A percentile compares a stretch with the other conserved stretches of the same genome.
These are phyloP conservation scores for Diuraphis noxia DNA, from an alignment of 1,140 invertebrate genomes.

Conservation along the genomic window DNA sequence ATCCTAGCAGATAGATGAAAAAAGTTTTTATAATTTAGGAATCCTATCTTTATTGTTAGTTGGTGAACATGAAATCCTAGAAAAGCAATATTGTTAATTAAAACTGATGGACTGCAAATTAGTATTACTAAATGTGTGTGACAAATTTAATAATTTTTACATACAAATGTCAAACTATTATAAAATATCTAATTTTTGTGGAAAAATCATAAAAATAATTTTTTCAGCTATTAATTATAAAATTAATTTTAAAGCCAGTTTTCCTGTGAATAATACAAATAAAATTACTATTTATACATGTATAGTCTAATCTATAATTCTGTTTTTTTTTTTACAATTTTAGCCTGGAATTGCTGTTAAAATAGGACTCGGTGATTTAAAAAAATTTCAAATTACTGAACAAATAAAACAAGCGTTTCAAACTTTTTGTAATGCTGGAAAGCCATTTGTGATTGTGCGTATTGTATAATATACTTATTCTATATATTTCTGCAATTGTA, in stretches of 20 bases:
- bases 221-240: too few relatives aligned
- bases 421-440: not conserved
- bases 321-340: not conserved
- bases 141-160: not conserved
- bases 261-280: not conserved
- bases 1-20: too few relatives aligned
- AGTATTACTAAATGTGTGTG: not conserved
- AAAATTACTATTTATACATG: not conserved
- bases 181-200: not conserved
- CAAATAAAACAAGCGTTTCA: not conserved
- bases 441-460: conserved; percentile 13
- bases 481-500: not conserved
- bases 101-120: not conserved
- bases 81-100: too few relatives aligned
- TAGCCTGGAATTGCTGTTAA: not conserved
- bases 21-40: too few relatives aligned
- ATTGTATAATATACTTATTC: not conserved
- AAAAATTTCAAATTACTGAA: not conserved
- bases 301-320: not conserved
- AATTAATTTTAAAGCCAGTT: not conserved
- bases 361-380: not conserved
- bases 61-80: not conserved
- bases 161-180: not conserved
- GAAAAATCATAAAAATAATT: too few relatives aligned
- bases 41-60: too few relatives aligned